phyloP scores from a whole-genome alignment of 64 coral and sea anemone genomes.

The Porites lutea region DNA sequence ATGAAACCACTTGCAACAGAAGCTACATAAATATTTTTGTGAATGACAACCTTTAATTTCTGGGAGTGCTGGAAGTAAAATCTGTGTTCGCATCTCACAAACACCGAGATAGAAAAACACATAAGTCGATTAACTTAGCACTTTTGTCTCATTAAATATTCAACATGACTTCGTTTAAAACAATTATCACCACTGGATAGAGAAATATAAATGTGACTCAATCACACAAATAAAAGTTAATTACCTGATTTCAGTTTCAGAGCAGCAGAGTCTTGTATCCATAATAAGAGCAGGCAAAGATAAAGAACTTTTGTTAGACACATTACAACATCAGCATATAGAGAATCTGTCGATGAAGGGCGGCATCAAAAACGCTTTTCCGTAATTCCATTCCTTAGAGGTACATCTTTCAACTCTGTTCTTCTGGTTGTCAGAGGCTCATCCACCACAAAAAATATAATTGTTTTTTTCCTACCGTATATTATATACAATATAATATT shows the following conservation, averaged over 20 bases:
- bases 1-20: too few relatives aligned
- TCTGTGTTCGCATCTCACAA: neutral
- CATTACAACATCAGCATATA: neutral
- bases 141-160: neutral
- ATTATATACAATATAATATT: neutral
- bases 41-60: too few relatives aligned
- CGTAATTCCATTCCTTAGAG: slow-evolving; percentile 35
- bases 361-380: slow-evolving; percentile 6
- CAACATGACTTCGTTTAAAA: neutral
- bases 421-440: too few relatives aligned
- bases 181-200: neutral
- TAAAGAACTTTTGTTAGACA: neutral
- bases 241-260: slow-evolving; percentile 39
- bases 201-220: neutral
- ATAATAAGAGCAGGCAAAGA: neutral
- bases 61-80: neutral
- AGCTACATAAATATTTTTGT: too few relatives aligned
- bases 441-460: neutral
- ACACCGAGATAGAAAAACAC: neutral
- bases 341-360: neutral
- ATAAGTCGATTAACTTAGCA: neutral
- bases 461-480: neutral
- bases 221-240: neutral
- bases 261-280: neutral
- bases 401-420: neutral